Evolutionary conservation across 1,140 invertebrate genomes (phyloP), one percentile per base, ranked within the genome.

Genomic region (Mesaphorura yosii): DNA sequence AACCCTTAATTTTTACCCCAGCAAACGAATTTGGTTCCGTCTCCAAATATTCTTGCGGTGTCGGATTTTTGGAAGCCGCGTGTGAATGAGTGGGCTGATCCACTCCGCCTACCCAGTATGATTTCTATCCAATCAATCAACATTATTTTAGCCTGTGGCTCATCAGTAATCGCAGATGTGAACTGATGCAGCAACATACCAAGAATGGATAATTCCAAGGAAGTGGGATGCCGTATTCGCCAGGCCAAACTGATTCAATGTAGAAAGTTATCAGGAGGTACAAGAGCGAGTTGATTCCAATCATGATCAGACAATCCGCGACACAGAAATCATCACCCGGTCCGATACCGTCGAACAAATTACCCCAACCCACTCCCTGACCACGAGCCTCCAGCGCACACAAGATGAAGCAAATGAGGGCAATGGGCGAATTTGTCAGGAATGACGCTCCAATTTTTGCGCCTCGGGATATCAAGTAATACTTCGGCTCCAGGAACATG

Each of bases 201-300:
- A 75, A 80, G 42, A 84, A 78, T 1, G 79, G 80, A 53, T 82
- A 88, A 63, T 86, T 81, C 81, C 82, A 86, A 1, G 78, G 78
- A 51, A 76, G 69, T 1, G 79, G 75, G 0, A 86, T 76, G 0
- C 84, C 84, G 61, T 76, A 82, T 34, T 77, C 68, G 0, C 82
- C 82, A 10, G 84, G 83, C 47, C 77, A 73, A n/a, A 87, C 74
- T 63, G 78, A 78, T 64, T 85, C 83, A 5, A 86, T 69, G 63
- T 87, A 87, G 64, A 71, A 68, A 1, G 73, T 67, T 1, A 75
- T 31, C 26, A 70, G 25, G 3, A 65, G 48, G 59, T 69, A 73
- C n/a, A 74, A 38, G 12, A 68, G 25, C 1, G 64, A 60, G 53
- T 73, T 69, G 17, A 70, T 29, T 22, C 66, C 48, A 25, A 74